These are phyloP conservation scores for Laticauda laticaudata DNA, from an alignment of 2,113 vertebrate species.

Conservation along the genomic window DNA sequence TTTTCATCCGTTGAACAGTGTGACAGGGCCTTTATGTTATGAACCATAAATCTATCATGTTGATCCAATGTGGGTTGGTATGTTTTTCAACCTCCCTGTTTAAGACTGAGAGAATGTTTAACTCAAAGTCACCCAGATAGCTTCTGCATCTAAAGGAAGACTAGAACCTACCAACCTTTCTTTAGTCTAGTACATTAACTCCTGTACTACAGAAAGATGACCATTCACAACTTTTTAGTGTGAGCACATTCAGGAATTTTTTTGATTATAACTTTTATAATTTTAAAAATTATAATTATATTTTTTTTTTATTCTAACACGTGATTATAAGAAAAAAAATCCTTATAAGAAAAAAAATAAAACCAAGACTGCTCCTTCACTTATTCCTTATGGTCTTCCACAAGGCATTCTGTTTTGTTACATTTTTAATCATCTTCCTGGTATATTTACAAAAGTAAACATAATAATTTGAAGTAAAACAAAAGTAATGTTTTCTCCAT, in stretches of 20 bases:
- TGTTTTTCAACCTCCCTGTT: neutral
- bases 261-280: neutral
- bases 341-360: neutral
- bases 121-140: neutral
- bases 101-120: neutral
- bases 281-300: no score
- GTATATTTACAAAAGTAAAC: neutral
- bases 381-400: neutral
- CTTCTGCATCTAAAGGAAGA: neutral
- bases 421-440: neutral
- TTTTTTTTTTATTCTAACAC: neutral
- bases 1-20: no score
- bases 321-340: neutral
- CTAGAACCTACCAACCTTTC: neutral
- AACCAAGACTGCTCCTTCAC: neutral
- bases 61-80: neutral
- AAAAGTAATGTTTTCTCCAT: neutral
- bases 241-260: neutral
- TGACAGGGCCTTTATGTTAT: no score
- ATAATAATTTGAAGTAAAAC: neutral
- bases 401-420: neutral
- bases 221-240: neutral
- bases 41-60: neutral
- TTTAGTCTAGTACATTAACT: neutral
- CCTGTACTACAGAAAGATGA: neutral